Percentiles rank a stretch among this genome's conserved stretches.
Conservation (phyloP, 2,113 vertebrate genomes). For the Chlorodrepanis virens region DNA sequence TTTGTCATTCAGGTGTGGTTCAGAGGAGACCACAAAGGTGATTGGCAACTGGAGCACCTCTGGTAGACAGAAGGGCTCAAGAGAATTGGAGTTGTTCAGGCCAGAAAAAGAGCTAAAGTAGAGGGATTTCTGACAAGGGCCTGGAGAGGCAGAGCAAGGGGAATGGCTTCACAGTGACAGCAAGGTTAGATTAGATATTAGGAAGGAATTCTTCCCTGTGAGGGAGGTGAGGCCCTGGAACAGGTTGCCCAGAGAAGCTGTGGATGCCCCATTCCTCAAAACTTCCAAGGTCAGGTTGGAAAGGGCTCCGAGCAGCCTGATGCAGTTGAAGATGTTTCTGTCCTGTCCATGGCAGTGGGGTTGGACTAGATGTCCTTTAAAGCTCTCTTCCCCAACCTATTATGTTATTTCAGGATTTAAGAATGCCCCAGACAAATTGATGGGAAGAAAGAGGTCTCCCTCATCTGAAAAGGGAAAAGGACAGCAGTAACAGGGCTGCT, state of each 20-base stretch:
- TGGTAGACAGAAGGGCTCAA: accelerated
- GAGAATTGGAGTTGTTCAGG: too few relatives aligned
- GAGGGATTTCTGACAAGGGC: background rate
- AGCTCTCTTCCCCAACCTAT: background rate
- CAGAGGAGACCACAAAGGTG: background rate
- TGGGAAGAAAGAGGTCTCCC: background rate
- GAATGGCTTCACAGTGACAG: background rate
- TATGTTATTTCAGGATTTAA: background rate
- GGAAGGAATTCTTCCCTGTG: background rate
- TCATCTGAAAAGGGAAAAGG: background rate
- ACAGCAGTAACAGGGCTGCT: background rate
- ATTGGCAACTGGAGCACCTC: background rate
- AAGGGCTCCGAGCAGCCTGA: background rate
- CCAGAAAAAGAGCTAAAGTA: background rate
- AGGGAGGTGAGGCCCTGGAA: background rate
- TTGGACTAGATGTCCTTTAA: background rate
- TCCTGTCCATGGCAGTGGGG: too few relatives aligned
- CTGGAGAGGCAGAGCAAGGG: background rate
- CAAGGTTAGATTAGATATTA: background rate
- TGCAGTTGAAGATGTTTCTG: background rate
- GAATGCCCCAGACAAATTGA: background rate
- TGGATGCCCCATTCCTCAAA: background rate
- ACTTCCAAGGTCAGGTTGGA: background rate
- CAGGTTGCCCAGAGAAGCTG: background rate
- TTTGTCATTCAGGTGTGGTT: background rate